A percentile compares a stretch with the other conserved stretches of the same genome.
Conservation (phyloP, 1,140 invertebrate species). For the Nasonia vitripennis region DNA sequence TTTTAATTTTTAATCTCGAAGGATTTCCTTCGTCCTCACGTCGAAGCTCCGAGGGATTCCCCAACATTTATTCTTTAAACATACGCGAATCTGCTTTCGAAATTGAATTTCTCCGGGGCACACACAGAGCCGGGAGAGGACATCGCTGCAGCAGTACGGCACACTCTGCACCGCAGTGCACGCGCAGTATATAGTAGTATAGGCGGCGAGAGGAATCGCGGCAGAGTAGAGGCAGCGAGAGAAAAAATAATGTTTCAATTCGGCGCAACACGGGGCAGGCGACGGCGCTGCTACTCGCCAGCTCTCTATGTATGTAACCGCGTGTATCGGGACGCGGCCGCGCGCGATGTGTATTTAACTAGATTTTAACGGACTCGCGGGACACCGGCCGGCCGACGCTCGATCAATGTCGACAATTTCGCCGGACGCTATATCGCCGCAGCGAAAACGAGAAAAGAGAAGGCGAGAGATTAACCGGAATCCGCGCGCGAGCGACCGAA, state of each 20-base stretch:
- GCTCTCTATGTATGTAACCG: conserved; percentile 54
- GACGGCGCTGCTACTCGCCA: not conserved
- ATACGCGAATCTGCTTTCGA: not conserved
- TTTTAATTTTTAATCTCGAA: not conserved
- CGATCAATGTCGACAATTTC: conserved; percentile 72
- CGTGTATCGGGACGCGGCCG: conserved; percentile 58
- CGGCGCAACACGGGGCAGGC: conserved; percentile 54
- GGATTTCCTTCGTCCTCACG: too few species aligned
- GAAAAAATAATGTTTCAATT: conserved; percentile 71
- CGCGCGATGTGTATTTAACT: conserved; percentile 70
- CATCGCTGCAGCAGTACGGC: not conserved
- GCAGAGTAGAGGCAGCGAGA: too few species aligned
- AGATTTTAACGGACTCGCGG: conserved; percentile 70
- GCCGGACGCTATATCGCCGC: conserved; percentile 50
- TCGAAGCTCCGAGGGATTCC: not conserved
- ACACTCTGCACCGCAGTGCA: too few species aligned
- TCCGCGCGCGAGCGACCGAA: conserved; percentile 3
- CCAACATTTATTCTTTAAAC: conserved; percentile 33
- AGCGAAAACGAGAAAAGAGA: conserved; percentile 43
- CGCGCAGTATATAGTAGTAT: too few species aligned
- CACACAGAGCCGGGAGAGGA: not conserved
- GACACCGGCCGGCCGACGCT: conserved; percentile 61
- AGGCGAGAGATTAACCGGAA: conserved; percentile 44
- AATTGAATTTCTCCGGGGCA: conserved; percentile 36
- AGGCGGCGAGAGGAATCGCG: too few species aligned